phyloP scores from a whole-genome alignment of 2,113 vertebrate species.

The Pseudorectes ferrugineus region DNA sequence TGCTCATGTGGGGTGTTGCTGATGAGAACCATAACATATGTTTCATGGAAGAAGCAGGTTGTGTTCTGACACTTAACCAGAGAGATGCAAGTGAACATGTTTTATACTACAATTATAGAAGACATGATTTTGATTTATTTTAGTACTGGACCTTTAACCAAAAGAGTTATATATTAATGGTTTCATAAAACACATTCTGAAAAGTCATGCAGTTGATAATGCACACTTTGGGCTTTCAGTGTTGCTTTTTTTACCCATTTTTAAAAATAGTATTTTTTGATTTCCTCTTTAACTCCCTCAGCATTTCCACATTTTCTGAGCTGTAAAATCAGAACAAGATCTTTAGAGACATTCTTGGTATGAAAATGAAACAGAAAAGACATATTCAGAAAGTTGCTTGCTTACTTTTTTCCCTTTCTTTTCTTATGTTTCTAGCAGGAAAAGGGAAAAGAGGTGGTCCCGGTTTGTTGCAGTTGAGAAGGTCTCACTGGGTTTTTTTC shows the following conservation, averaged over 20 bases:
- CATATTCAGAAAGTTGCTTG: neutral
- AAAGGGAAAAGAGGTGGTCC: neutral
- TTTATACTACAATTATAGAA: neutral
- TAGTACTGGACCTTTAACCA: neutral
- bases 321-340: neutral
- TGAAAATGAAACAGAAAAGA: neutral
- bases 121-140: neutral
- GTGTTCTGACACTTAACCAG: constrained; percentile 6
- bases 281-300: neutral
- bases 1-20: neutral
- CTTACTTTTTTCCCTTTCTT: neutral
- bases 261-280: neutral
- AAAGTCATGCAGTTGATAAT: neutral
- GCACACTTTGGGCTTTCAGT: neutral
- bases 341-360: neutral
- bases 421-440: neutral
- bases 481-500: neutral
- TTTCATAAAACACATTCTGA: neutral
- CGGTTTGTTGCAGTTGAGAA: neutral
- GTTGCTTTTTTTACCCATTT: neutral
- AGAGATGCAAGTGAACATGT: neutral
- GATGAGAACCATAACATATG: constrained; percentile 13
- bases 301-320: neutral
- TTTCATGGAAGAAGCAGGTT: neutral
- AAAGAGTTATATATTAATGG: neutral